Conservation (phyloP, 92 coral and sea anemone species). For the Porites divaricata region DNA sequence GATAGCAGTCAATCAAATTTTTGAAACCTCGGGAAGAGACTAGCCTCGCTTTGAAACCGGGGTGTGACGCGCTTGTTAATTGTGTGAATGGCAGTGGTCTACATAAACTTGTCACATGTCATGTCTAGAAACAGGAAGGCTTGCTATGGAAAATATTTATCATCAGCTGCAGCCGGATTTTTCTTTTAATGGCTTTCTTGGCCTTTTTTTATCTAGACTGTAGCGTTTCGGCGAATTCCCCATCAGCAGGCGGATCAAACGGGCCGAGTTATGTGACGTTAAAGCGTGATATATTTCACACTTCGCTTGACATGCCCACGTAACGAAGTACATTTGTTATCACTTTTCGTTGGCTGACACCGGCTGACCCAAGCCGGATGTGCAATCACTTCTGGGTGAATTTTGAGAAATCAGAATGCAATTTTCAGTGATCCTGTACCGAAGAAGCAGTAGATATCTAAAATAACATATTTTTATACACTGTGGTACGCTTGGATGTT, state of each 20-base stretch:
- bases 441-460: not conserved
- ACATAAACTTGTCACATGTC: constrained; percentile 48
- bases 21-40: constrained; percentile 70
- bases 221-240: not conserved
- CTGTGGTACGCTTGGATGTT: not conserved
- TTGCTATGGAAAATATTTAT: constrained; percentile 31
- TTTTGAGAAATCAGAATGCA: constrained; percentile 16
- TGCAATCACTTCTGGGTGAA: constrained; percentile 23
- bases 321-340: constrained; percentile 37
- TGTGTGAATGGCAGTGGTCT: constrained; percentile 38
- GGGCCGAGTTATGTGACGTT: constrained; percentile 47
- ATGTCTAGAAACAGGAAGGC: constrained; percentile 43
- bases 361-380: constrained; percentile 32
- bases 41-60: constrained; percentile 73
- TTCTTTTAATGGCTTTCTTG: not conserved
- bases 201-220: not conserved
- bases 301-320: constrained; percentile 3
- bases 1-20: constrained; percentile 89
- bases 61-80: constrained; percentile 55
- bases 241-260: not conserved
- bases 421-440: constrained; percentile 19
- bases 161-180: constrained; percentile 15
- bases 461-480: not conserved
- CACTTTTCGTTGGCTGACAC: not conserved
- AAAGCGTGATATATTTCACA: constrained; percentile 42